Base-by-base conservation (phyloP, 2,888 invertebrate genomes). In the Formica aserva region DNA sequence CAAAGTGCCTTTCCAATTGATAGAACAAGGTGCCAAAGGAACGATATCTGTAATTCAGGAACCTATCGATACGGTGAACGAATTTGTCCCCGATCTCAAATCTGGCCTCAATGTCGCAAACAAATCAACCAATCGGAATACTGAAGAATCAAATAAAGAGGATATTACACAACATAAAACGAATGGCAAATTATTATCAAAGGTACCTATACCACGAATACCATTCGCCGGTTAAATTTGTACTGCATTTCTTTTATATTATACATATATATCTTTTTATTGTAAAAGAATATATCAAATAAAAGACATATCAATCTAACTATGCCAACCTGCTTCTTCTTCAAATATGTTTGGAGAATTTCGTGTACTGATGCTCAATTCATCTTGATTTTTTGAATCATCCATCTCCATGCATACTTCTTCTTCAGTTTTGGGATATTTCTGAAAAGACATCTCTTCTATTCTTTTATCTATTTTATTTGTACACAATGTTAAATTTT, bases 1-100 rank as follows among this genome's bases (percentile, higher is more conserved):
- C 18, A 84, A 88, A 82, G 87, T 85, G n/a, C 91, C 90, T 52
- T n/a, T 89, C 1, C 62, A 87, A 38, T 57, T 63, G n/a, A 57
- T 88, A 18, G 29, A 78, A 9, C 32, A 74, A 26, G 35, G 52
- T 60, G 35, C 60, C 9, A 66, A 84, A 69, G 60, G 26, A 76
- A 62, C 82, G 13, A 11, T 60, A 32, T 55, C 83, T 18, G 52
- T 35, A 18, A 41, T 81, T 63, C 15, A 48, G 6, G 60, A 81
- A 45, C 74, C 66, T 26, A 4, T 75, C 35, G 6, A 63, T 38
- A 32, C 60, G 4, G 1, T 85, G 9, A 52, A 29, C 11, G 26
- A 45, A 18, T 3, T 55, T 52, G 29, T 62, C 32, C 38, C 69
- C 6, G 32, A 22, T 32, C 22, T 80, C 22, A 41, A 62, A n/a